A percentile compares a stretch with the other conserved stretches of the same genome.
phyloP scores from a whole-genome alignment of 1,140 invertebrate species.

The Trachymyrmex septentrionalis region DNA sequence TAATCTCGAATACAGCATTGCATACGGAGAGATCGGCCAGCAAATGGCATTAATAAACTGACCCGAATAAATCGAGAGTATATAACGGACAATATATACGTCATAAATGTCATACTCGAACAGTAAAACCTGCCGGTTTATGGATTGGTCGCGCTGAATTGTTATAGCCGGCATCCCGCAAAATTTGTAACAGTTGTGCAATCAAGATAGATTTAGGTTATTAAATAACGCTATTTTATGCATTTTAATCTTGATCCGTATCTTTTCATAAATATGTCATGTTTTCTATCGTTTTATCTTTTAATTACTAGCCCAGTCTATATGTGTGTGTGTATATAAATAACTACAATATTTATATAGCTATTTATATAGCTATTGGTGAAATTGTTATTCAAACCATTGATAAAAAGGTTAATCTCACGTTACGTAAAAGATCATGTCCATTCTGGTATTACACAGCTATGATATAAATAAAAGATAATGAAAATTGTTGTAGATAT shows the following conservation, averaged over 20 bases:
- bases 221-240: background rate
- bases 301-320: background rate
- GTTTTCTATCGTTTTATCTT: background rate
- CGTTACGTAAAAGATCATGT: background rate
- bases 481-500: background rate
- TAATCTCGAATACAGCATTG: background rate
- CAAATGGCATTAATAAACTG: constrained; percentile 54
- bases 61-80: constrained; percentile 52
- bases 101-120: constrained; percentile 41
- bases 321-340: too few species aligned
- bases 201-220: constrained; percentile 7
- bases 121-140: constrained; percentile 30
- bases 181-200: constrained; percentile 21
- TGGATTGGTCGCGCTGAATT: constrained; percentile 25
- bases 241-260: background rate
- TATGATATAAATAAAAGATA: background rate
- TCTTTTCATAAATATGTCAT: background rate
- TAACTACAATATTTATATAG: background rate
- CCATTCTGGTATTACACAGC: background rate
- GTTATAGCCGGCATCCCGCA: background rate
- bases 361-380: too few species aligned
- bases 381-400: background rate
- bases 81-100: constrained; percentile 31
- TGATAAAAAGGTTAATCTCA: background rate
- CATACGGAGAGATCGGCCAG: background rate